Evolutionary conservation across 2,797 vertebrate genomes (phyloP).

Genomic region (Tokudaia muenninki): DNA sequence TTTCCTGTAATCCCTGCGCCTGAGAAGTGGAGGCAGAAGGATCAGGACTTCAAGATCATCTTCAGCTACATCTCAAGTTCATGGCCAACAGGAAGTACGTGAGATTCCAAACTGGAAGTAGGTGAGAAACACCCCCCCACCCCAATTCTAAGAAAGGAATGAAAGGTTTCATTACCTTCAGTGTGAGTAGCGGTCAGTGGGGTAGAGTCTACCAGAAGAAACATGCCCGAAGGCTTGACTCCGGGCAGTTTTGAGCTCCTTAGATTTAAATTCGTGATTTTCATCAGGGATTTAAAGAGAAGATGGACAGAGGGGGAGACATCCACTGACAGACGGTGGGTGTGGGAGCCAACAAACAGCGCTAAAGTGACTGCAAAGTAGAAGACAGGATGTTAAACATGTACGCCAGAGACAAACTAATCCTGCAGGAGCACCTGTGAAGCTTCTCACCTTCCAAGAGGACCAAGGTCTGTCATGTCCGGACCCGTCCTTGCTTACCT

Average conservation of each 20-base stretch:
- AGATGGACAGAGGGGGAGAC: background rate
- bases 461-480: background rate
- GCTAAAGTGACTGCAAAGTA: slow-evolving; percentile 74
- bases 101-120: background rate
- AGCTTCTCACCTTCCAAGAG: slow-evolving; percentile 48
- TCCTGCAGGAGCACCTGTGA: background rate
- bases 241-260: background rate
- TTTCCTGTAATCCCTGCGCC: background rate
- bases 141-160: background rate
- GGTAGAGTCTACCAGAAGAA: slow-evolving; percentile 62
- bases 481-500: background rate
- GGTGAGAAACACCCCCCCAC: background rate
- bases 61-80: background rate
- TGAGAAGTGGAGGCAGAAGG: background rate
- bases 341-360: slow-evolving; percentile 66
- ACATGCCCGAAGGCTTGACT: slow-evolving; percentile 65
- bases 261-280: background rate
- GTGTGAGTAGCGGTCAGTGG: slow-evolving; percentile 32
- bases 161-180: slow-evolving; percentile 32
- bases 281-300: background rate
- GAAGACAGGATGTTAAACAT: slow-evolving; percentile 80
- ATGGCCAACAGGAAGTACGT: background rate
- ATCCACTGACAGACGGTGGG: background rate
- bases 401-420: slow-evolving; percentile 70
- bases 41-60: background rate